Percentiles rank a stretch among this genome's conserved stretches.
phyloP scores from a whole-genome alignment of 2,888 invertebrate genomes.

The Ellobium chinense region DNA sequence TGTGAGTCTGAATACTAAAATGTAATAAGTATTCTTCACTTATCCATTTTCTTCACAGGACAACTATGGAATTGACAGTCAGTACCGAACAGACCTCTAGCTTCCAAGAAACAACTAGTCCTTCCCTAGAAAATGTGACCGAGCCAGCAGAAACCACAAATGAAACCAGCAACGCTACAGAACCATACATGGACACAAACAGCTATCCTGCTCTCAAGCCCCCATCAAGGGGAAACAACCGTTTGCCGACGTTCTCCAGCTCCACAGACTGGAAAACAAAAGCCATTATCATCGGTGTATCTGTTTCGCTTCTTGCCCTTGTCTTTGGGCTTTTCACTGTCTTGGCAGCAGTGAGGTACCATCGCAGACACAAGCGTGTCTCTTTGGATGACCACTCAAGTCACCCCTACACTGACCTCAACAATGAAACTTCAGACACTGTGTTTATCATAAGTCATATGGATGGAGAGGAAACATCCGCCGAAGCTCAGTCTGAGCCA shows the following conservation, averaged over 20 bases:
- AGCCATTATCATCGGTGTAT: slow-evolving; percentile 45
- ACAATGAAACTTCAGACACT: slow-evolving; percentile 41
- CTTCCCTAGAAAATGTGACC: neutral
- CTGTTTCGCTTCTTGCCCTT: slow-evolving; percentile 44
- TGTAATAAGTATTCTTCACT: too few species aligned
- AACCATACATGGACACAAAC: neutral
- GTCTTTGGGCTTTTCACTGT: slow-evolving; percentile 41
- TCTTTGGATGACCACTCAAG: neutral
- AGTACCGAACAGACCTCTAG: too few species aligned
- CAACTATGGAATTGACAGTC: too few species aligned
- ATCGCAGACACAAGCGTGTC: slow-evolving; percentile 19
- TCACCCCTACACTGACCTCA: slow-evolving; percentile 11
- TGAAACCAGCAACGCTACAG: neutral
- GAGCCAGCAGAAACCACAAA: neutral
- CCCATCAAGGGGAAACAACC: neutral
- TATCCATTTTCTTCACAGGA: too few species aligned
- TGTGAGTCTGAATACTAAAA: too few species aligned
- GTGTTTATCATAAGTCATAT: slow-evolving; percentile 45
- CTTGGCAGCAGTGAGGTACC: slow-evolving; percentile 4
- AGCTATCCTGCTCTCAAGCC: slow-evolving; percentile 16
- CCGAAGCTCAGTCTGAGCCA: neutral
- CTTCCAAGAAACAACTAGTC: too few species aligned
- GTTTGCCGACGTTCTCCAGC: slow-evolving; percentile 38
- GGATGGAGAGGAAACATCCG: slow-evolving; percentile 1
- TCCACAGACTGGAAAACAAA: slow-evolving; percentile 17